These are phyloP conservation scores for Mamestra configurata DNA, from an alignment of 1,140 invertebrate species.

Conservation along the genomic window DNA sequence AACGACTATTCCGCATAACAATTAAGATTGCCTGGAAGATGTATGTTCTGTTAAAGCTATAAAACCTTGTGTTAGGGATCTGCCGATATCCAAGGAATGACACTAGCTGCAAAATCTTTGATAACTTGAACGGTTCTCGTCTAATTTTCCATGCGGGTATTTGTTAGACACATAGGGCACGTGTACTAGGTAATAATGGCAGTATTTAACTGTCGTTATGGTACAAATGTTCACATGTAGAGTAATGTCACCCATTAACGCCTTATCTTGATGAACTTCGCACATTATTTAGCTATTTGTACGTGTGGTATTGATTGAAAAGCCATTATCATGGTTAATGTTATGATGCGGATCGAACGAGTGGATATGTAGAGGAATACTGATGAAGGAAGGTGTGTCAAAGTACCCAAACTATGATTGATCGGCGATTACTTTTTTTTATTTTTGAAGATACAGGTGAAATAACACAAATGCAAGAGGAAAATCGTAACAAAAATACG, in stretches of 20 bases:
- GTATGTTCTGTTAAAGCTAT: too few relatives aligned
- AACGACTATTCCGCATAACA: too few relatives aligned
- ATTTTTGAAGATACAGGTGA: too few relatives aligned
- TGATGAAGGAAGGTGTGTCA: background rate
- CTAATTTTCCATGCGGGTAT: background rate
- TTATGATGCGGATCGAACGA: background rate
- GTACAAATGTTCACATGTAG: constrained; percentile 2
- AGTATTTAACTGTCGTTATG: background rate
- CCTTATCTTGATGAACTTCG: constrained; percentile 10
- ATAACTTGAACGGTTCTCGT: too few relatives aligned
- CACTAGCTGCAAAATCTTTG: too few relatives aligned
- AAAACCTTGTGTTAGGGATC: too few relatives aligned
- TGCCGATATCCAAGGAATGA: too few relatives aligned
- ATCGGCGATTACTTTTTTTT: too few relatives aligned
- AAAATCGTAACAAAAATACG: too few relatives aligned
- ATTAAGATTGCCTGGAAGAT: too few relatives aligned
- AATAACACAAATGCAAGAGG: too few relatives aligned
- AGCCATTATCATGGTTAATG: background rate
- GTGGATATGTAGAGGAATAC: background rate
- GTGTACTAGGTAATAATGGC: background rate
- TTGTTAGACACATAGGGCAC: background rate
- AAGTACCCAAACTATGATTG: background rate
- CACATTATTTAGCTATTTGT: constrained; percentile 6
- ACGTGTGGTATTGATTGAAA: constrained; percentile 3
- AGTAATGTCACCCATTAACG: background rate